Conservation (phyloP, 2,797 vertebrate genomes). For the Columba guinea region DNA sequence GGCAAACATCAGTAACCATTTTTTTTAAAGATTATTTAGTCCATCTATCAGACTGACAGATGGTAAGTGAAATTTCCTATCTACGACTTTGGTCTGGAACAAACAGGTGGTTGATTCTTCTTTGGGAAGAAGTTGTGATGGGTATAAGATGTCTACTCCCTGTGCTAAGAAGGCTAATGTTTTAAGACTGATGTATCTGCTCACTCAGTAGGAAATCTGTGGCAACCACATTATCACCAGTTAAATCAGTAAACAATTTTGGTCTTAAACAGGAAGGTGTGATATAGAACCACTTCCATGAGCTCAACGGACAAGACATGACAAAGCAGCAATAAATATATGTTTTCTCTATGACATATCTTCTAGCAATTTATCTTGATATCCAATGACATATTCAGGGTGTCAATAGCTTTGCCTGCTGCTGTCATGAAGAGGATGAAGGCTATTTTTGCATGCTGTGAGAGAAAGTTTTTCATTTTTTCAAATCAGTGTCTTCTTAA, state of each 20-base stretch:
- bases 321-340: not conserved
- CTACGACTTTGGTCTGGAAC: not conserved
- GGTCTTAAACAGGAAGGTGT: not conserved
- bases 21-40: not conserved
- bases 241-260: not conserved
- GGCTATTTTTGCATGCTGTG: not conserved
- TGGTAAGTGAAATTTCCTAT: not conserved
- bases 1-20: not conserved
- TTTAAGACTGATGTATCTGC: not conserved
- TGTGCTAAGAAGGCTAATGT: not conserved
- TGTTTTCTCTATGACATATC: not conserved
- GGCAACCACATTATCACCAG: not conserved
- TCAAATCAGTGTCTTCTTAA: not conserved
- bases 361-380: not conserved
- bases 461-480: not conserved
- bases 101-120: not conserved
- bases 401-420: not conserved
- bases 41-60: not conserved
- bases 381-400: not conserved
- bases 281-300: not conserved
- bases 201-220: not conserved
- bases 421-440: not conserved
- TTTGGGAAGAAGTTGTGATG: not conserved
- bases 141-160: not conserved
- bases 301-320: not conserved